phyloP scores from a whole-genome alignment of 2,888 invertebrate species.

The Nomada flava region DNA sequence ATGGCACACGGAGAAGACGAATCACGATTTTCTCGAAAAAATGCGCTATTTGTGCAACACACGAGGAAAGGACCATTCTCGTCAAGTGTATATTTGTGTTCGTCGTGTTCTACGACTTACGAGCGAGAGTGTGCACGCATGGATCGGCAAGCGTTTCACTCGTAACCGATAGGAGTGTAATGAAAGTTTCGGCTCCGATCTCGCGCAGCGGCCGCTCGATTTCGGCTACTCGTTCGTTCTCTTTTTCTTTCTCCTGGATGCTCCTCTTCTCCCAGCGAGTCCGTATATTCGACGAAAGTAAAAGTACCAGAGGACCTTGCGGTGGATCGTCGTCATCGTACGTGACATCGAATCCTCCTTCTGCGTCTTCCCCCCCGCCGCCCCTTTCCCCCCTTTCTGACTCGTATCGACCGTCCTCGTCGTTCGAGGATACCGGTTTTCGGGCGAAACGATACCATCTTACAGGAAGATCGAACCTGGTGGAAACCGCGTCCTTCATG shows the following conservation, averaged over 20 bases:
- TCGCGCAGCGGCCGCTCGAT: slow-evolving; percentile 22
- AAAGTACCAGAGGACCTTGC: slow-evolving; percentile 73
- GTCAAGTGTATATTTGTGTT: too few relatives aligned
- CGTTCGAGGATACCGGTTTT: slow-evolving; percentile 66
- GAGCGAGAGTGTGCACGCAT: too few relatives aligned
- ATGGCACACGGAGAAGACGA: too few relatives aligned
- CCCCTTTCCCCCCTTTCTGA: not conserved
- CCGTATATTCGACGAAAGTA: slow-evolving; percentile 73
- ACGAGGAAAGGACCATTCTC: too few relatives aligned
- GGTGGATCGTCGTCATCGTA: slow-evolving; percentile 55
- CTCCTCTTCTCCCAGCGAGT: not conserved
- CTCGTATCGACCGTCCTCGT: not conserved
- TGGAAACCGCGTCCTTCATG: slow-evolving; percentile 70
- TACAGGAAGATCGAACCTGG: slow-evolving; percentile 73
- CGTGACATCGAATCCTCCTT: slow-evolving; percentile 54
- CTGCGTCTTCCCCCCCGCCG: slow-evolving; percentile 17
- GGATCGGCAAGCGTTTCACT: slow-evolving; percentile 73
- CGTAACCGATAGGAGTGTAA: slow-evolving; percentile 81
- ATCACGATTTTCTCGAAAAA: too few relatives aligned
- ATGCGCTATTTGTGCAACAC: too few relatives aligned
- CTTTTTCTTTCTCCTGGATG: slow-evolving; percentile 13
- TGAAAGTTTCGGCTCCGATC: slow-evolving; percentile 76
- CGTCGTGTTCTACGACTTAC: too few relatives aligned
- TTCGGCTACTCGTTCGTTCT: slow-evolving; percentile 11
- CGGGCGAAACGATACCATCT: slow-evolving; percentile 66